Evolutionary conservation across 2,888 invertebrate genomes (phyloP), one percentile per base, ranked within the genome.

Genomic region (Conops quadrifasciatus): DNA sequence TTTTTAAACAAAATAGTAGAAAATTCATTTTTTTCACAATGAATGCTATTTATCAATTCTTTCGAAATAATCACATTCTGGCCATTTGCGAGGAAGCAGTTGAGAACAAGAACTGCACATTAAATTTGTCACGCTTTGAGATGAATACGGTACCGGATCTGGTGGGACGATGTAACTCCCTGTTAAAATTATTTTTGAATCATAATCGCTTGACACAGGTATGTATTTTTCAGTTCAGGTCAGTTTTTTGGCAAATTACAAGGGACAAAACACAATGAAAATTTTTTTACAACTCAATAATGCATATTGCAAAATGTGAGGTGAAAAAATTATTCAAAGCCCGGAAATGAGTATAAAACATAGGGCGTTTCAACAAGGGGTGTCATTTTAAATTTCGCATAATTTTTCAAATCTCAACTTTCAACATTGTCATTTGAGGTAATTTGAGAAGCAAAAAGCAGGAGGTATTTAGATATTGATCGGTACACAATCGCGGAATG

Each of bases 11-110:
- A 49, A 49, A 49, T 3, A 16, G 16, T 7, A 49, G 1, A 49
- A 49, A 49, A 16, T 11, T 2, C 5, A n/a, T n/a, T 49, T 49
- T 2, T 15, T 21, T 62, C 51, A 74, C 26, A 9, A 76, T 76
- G 77, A 76, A 77, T 75, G 88, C 88, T 79, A 87, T 91, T 79
- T 88, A 90, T 83, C 89, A 91, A 85, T 91, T 90, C 84, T 89
- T 91, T 79, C 90, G 90, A 84, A 89, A 89, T 84, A 90, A 91
- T 82, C 90, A 91, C 80, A 89, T 91, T 80, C 82, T 91, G 78
- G 90, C 91, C 49, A 87, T 90, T 77, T 90, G 92, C 78, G 91
- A 92, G 86, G 88, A 89, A 80, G 90, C 89, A 13, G 87, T 89
- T 71, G 85, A 85, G 45, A 89, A 89, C 79, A 90, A 89, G 82